Percentiles rank a stretch among this genome's conserved stretches.
Evolutionary conservation across 2,113 vertebrate species (phyloP).

Genomic region (Tonatia bakeri): DNA sequence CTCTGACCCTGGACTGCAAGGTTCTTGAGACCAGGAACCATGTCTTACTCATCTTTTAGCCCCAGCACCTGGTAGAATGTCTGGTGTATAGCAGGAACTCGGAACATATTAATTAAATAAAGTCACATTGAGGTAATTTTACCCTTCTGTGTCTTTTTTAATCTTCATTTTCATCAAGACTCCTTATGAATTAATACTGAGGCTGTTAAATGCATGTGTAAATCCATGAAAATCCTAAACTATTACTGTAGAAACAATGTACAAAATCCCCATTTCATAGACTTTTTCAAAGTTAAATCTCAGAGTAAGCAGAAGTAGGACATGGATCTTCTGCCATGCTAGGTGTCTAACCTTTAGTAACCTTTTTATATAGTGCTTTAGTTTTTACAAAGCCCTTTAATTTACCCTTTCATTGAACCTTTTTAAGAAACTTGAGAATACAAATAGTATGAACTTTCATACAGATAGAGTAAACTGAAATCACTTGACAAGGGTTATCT

Average conservation of each 20-base stretch:
- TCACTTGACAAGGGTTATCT: neutral
- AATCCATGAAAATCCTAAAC: neutral
- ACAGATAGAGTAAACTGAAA: neutral
- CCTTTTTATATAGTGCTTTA: neutral
- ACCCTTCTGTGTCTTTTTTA: neutral
- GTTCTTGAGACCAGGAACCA: neutral
- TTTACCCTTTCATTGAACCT: neutral
- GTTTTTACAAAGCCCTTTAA: neutral
- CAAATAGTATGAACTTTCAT: neutral
- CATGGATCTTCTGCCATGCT: neutral
- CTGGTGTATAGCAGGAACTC: neutral
- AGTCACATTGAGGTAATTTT: neutral
- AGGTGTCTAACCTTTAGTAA: neutral
- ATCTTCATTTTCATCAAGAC: neutral
- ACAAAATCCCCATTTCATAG: neutral
- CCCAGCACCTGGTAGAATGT: neutral
- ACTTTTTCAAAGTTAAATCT: neutral
- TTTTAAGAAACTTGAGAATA: neutral
- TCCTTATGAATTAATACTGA: neutral
- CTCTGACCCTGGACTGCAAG: neutral
- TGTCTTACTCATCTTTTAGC: neutral
- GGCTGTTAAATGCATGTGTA: neutral
- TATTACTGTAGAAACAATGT: neutral
- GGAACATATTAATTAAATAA: neutral
- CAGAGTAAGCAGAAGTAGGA: neutral